These are phyloP conservation scores for Pogonus chalceus DNA, from an alignment of 1,140 invertebrate species.

Conservation along the genomic window DNA sequence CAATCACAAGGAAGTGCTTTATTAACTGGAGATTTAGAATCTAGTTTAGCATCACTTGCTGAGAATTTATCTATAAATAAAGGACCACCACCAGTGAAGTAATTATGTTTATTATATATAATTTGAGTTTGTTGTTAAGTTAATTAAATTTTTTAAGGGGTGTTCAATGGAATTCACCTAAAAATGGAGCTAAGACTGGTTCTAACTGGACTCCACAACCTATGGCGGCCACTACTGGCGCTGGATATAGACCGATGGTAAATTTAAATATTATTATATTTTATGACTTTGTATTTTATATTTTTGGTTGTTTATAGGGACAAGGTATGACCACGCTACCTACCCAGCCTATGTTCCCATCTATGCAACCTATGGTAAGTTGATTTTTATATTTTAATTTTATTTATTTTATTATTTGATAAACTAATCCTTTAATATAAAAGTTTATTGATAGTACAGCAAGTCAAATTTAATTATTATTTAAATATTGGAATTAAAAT, in stretches of 20 bases:
- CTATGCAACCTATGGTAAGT: slow-evolving; percentile 28
- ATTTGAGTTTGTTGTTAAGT: slow-evolving; percentile 1
- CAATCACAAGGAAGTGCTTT: slow-evolving; percentile 47
- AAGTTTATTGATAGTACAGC: no score
- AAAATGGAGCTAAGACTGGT: slow-evolving; percentile 67
- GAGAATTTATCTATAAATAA: slow-evolving; percentile 88
- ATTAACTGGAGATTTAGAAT: slow-evolving; percentile 84
- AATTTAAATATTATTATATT: slow-evolving; percentile 22
- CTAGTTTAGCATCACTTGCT: slow-evolving; percentile 78
- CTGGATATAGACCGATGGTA: slow-evolving; percentile 70
- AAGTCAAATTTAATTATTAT: no score
- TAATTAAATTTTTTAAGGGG: slow-evolving; percentile 20
- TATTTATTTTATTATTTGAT: neutral
- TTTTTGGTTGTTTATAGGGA: slow-evolving; percentile 10
- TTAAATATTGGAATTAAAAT: no score
- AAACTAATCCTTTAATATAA: no score
- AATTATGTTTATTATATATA: slow-evolving; percentile 33
- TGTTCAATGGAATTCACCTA: slow-evolving; percentile 78
- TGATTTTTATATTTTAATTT: neutral
- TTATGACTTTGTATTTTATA: slow-evolving; percentile 5
- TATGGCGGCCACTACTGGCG: slow-evolving; percentile 75
- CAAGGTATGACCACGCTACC: slow-evolving; percentile 15
- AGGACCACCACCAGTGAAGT: slow-evolving; percentile 58
- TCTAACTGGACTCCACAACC: slow-evolving; percentile 70
- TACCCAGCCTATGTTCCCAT: slow-evolving; percentile 14